Evolutionary conservation across 2,797 vertebrate genomes (phyloP).

Genomic region (Gorsachius magnificus): DNA sequence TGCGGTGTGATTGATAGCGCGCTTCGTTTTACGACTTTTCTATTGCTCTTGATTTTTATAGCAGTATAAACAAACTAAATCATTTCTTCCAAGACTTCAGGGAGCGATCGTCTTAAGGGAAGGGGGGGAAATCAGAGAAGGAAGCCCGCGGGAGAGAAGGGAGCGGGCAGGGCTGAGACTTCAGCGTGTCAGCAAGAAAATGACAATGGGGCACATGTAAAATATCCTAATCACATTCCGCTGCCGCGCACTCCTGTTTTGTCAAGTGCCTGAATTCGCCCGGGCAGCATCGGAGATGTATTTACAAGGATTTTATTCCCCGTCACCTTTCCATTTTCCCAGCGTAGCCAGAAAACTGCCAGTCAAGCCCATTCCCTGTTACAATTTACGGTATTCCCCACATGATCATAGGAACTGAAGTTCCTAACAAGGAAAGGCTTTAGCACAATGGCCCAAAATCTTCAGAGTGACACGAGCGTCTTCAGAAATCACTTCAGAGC

Average conservation of each 20-base stretch:
- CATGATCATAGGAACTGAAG: conserved; percentile 77
- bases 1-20: conserved; percentile 88
- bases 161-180: not conserved
- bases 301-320: conserved; percentile 71
- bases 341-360: conserved; percentile 75
- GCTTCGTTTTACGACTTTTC: conserved; percentile 92
- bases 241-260: not conserved
- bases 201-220: conserved; percentile 11
- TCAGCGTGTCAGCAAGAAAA: conserved; percentile 19
- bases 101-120: conserved; percentile 55
- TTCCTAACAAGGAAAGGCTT: conserved; percentile 78
- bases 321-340: conserved; percentile 65
- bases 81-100: conserved; percentile 82
- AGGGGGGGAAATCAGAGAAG: not conserved
- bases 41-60: conserved; percentile 89
- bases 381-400: conserved; percentile 80
- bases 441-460: conserved; percentile 76
- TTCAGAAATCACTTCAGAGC: conserved; percentile 81
- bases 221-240: not conserved
- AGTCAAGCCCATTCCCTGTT: conserved; percentile 72
- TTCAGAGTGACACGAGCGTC: conserved; percentile 77
- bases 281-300: conserved; percentile 58
- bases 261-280: conserved; percentile 64
- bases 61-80: conserved; percentile 92
- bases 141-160: conserved; percentile 37